Percentiles rank a stretch among this genome's conserved stretches.
These are phyloP conservation scores for Zaprionus bogoriensis DNA, from an alignment of 2,888 invertebrate species.

Conservation along the genomic window DNA sequence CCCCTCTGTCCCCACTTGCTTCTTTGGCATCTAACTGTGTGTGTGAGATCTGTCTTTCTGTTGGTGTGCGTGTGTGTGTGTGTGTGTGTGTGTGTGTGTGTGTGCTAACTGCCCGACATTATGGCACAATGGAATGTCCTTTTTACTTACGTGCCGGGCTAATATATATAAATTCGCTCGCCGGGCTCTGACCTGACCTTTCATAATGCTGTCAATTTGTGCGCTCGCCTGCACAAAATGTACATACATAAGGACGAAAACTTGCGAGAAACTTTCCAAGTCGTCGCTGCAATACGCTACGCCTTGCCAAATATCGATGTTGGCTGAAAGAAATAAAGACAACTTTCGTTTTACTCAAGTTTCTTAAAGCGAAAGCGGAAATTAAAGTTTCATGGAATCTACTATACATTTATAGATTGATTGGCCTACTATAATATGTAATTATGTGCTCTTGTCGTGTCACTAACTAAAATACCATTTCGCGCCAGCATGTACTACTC, in stretches of 20 bases:
- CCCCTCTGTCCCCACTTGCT: conserved; percentile 10
- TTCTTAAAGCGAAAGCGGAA: background rate
- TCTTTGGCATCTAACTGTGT: conserved; percentile 16
- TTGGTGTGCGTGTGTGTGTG: conserved; percentile 13
- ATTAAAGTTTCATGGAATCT: background rate
- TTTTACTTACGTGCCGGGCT: conserved; percentile 72
- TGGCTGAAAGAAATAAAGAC: too few species aligned
- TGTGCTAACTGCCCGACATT: conserved; percentile 74
- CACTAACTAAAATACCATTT: too few species aligned
- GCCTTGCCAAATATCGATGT: background rate
- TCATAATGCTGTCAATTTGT: conserved; percentile 77
- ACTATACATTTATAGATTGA: too few species aligned
- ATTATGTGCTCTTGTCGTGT: too few species aligned
- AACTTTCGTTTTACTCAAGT: background rate
- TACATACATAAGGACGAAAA: conserved; percentile 16
- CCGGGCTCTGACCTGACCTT: conserved; percentile 68
- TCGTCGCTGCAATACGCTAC: conserved; percentile 30
- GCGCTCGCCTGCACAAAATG: conserved; percentile 70
- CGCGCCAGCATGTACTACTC: too few species aligned
- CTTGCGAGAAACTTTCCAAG: conserved; percentile 2
- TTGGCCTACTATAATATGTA: too few species aligned
- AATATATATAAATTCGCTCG: conserved; percentile 70
- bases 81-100: conserved; percentile 34
- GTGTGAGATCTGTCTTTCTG: too few species aligned
- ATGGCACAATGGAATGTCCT: conserved; percentile 74